phyloP scores from a whole-genome alignment of 92 coral and sea anemone genomes.

The Parazoanthus atlanticus region DNA sequence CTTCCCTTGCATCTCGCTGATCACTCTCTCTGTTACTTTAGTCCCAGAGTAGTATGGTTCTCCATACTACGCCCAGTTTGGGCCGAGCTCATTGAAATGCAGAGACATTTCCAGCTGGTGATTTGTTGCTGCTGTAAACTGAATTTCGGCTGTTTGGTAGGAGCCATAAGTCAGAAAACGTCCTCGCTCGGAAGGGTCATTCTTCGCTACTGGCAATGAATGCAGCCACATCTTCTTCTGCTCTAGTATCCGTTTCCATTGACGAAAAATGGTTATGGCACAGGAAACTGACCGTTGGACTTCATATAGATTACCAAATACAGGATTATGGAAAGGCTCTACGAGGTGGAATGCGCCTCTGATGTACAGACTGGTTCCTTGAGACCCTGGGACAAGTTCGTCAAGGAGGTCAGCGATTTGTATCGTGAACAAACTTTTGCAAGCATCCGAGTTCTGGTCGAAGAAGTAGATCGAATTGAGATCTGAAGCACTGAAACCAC shows the following conservation, averaged over 20 bases:
- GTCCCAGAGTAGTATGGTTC: slow-evolving; percentile 53
- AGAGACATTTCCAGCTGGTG: slow-evolving; percentile 73
- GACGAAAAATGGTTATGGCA: slow-evolving; percentile 48
- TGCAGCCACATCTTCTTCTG: slow-evolving; percentile 45
- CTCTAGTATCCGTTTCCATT: slow-evolving; percentile 40
- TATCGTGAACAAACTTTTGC: neutral
- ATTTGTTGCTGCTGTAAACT: slow-evolving; percentile 60
- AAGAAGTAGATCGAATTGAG: slow-evolving; percentile 36
- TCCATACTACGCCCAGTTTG: slow-evolving; percentile 46
- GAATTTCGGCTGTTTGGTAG: slow-evolving; percentile 52
- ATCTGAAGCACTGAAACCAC: slow-evolving; percentile 49
- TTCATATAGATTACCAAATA: slow-evolving; percentile 45
- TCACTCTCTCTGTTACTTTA: slow-evolving; percentile 51
- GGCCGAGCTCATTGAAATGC: slow-evolving; percentile 42
- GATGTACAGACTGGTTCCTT: neutral
- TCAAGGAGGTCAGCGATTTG: neutral
- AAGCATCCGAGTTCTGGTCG: neutral
- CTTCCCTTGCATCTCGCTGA: slow-evolving; percentile 63
- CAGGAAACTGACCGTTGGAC: slow-evolving; percentile 59
- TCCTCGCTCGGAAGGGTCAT: slow-evolving; percentile 43
- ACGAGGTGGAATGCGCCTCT: neutral
- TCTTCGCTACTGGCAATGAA: slow-evolving; percentile 45
- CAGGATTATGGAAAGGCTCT: slow-evolving; percentile 38
- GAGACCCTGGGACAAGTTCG: neutral
- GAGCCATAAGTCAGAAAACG: slow-evolving; percentile 47